These are phyloP conservation scores for Callosobruchus maculatus DNA, from an alignment of 2,888 invertebrate genomes.

Conservation along the genomic window DNA sequence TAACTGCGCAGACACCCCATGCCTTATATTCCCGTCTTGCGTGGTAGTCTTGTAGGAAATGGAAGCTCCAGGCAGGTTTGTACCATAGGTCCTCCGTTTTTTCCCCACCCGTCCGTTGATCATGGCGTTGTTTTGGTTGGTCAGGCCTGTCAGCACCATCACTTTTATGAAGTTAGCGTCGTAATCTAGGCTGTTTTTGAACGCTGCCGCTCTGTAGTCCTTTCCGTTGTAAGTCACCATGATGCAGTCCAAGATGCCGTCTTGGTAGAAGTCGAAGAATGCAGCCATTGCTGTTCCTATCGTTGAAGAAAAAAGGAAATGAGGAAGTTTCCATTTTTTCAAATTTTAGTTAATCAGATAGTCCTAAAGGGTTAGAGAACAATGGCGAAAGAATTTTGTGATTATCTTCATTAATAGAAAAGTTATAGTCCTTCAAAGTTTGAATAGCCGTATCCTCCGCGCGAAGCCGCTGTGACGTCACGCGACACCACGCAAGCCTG, in stretches of 20 bases:
- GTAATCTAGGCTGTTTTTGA: constrained; percentile 83
- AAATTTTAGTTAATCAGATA: too few species aligned
- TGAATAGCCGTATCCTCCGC: too few species aligned
- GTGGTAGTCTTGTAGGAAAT: constrained; percentile 61
- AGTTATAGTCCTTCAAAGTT: too few species aligned
- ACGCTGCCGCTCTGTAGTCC: constrained; percentile 67
- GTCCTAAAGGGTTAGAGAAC: too few species aligned
- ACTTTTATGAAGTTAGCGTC: constrained; percentile 96
- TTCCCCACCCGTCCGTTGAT: constrained; percentile 71
- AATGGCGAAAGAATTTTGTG: too few species aligned
- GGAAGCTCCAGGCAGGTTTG: constrained; percentile 84
- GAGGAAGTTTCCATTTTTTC: too few species aligned
- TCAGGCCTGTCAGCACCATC: constrained; percentile 82
- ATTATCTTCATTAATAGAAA: too few species aligned
- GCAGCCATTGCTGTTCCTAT: constrained; percentile 72
- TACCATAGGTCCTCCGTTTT: constrained; percentile 78
- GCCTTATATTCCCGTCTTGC: constrained; percentile 78
- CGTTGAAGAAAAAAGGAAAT: constrained; percentile 22
- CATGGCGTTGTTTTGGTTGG: constrained; percentile 66
- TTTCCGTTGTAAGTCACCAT: constrained; percentile 52
- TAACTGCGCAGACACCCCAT: constrained; percentile 81
- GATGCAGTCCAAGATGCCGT: constrained; percentile 89
- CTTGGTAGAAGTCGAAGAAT: constrained; percentile 92
- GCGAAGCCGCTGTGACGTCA: too few species aligned
- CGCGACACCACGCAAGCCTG: too few species aligned